These are phyloP conservation scores for Rhopilema esculentum DNA, from an alignment of 30 jellyfish, hydroid and myxozoan species.

Conservation along the genomic window DNA sequence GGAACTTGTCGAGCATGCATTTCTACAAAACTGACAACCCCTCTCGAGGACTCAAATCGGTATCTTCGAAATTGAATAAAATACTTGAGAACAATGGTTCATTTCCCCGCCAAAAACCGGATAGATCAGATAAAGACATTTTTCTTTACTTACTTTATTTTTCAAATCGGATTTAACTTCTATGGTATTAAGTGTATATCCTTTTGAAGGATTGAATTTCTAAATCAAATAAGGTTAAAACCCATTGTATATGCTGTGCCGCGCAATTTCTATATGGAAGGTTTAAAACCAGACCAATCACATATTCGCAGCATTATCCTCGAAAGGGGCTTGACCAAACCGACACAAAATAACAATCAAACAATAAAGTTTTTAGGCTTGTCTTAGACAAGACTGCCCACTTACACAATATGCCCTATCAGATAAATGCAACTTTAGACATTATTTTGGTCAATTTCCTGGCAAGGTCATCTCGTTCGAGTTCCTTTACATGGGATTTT, in stretches of 20 bases:
- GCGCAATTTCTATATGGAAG: too few species aligned
- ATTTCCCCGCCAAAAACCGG: background rate
- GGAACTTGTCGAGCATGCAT: too few species aligned
- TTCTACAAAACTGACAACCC: too few species aligned
- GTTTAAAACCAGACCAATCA: background rate
- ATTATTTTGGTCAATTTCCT: background rate
- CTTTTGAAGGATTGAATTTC: background rate
- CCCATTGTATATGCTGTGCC: background rate
- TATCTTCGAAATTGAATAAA: too few species aligned
- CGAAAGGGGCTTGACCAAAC: background rate
- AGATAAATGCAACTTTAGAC: background rate
- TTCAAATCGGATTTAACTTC: background rate
- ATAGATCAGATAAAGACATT: background rate
- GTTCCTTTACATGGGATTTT: too few species aligned
- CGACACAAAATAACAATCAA: background rate
- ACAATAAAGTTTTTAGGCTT: background rate
- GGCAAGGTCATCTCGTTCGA: too few species aligned
- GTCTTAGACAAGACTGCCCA: background rate
- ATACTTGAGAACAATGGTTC: too few species aligned
- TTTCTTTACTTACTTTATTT: background rate
- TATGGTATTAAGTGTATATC: background rate
- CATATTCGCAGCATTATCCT: background rate
- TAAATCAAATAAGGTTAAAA: too few species aligned
- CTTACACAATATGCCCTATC: too few species aligned
- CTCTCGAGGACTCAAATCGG: too few species aligned